Evolutionary conservation across 2,113 vertebrate genomes (phyloP).

Genomic region (Mobula hypostoma): DNA sequence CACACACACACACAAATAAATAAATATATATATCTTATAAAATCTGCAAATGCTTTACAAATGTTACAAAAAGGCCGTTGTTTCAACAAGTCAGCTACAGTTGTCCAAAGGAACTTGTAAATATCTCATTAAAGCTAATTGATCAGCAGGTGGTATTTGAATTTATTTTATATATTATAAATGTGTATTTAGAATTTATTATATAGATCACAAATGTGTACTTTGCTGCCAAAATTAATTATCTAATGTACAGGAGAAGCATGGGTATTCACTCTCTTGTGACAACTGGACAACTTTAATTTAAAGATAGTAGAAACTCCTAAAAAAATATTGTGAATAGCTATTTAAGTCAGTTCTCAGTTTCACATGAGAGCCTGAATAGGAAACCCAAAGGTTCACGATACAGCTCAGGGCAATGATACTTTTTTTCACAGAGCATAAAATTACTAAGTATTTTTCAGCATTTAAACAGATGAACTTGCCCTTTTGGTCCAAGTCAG

Average conservation of each 20-base stretch:
- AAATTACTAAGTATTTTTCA: background rate
- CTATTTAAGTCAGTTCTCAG: background rate
- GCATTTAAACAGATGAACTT: background rate
- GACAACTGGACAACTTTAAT: background rate
- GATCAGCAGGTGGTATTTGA: background rate
- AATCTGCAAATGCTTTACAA: background rate
- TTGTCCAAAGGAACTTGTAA: background rate
- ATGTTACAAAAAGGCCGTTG: background rate
- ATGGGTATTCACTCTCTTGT: background rate
- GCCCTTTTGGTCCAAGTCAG: background rate
- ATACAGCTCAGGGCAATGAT: no score
- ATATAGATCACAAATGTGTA: background rate
- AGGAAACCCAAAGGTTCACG: background rate
- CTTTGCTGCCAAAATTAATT: background rate
- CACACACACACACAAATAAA: no score
- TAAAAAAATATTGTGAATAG: background rate
- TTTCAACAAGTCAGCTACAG: conserved; percentile 3
- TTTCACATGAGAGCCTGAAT: background rate
- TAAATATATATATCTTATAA: conserved; percentile 13
- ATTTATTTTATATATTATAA: background rate
- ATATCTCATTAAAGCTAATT: background rate
- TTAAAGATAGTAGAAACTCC: no score
- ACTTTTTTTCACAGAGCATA: background rate
- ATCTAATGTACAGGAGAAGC: background rate
- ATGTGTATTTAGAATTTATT: background rate